These are phyloP conservation scores for Dasyurus viverrinus DNA, from an alignment of 2,113 vertebrate genomes.

Conservation along the genomic window DNA sequence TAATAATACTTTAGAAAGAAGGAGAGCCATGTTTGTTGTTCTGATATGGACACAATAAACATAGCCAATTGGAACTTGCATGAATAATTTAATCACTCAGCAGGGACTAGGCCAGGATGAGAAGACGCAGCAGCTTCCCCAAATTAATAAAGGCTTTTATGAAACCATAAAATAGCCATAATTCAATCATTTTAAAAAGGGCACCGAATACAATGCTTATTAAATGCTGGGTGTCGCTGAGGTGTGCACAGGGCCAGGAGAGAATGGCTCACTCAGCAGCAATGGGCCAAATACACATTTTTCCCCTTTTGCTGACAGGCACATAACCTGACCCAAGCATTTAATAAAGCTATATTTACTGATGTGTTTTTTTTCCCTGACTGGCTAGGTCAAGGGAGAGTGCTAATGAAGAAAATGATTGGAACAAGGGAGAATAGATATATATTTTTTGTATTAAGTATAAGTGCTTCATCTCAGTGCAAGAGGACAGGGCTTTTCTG, in stretches of 20 bases:
- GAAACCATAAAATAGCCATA: conserved; percentile 82
- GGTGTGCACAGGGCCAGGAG: conserved; percentile 63
- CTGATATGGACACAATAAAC: conserved; percentile 72
- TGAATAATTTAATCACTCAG: conserved; percentile 81
- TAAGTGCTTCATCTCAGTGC: background rate
- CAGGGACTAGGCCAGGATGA: conserved; percentile 59
- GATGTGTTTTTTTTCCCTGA: conserved; percentile 41
- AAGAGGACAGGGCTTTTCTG: background rate
- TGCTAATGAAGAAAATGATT: conserved; percentile 44
- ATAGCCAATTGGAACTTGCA: conserved; percentile 71
- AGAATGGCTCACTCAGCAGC: conserved; percentile 74
- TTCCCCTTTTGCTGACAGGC: conserved; percentile 61
- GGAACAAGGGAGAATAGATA: conserved; percentile 4
- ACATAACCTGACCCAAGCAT: conserved; percentile 68
- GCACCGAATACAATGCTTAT: conserved; percentile 77
- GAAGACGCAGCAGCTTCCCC: conserved; percentile 73
- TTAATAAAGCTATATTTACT: conserved; percentile 76
- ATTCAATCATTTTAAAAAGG: conserved; percentile 84
- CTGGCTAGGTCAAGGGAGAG: conserved; percentile 24
- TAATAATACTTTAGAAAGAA: conserved; percentile 25
- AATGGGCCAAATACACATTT: conserved; percentile 41
- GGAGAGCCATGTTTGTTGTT: conserved; percentile 37
- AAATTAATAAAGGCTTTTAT: conserved; percentile 86
- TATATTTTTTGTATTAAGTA: background rate
- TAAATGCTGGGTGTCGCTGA: conserved; percentile 76